A percentile compares a stretch with the other conserved stretches of the same genome.
phyloP scores from a whole-genome alignment of 1,140 invertebrate genomes.

The Trissolcus basalis region DNA sequence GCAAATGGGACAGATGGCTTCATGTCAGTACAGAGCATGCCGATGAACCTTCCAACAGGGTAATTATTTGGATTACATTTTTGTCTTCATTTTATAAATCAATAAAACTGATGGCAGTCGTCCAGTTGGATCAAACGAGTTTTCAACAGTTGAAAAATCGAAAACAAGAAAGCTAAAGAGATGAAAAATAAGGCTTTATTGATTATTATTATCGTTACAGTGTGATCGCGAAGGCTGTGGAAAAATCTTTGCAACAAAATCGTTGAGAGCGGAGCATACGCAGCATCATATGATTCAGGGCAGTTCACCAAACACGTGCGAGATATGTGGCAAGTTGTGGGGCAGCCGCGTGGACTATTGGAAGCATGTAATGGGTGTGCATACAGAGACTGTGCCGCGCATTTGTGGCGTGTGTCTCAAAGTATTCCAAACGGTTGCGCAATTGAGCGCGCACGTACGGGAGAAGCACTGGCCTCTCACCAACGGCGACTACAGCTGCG shows the following conservation, averaged over 20 bases:
- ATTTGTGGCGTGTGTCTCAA: conserved; percentile 78
- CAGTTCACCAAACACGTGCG: conserved; percentile 73
- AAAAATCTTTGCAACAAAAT: conserved; percentile 76
- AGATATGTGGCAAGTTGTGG: conserved; percentile 78
- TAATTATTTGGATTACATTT: conserved; percentile 51
- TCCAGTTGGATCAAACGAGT: too few species aligned
- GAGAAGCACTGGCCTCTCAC: conserved; percentile 75
- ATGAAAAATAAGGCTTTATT: too few species aligned
- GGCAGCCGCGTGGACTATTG: conserved; percentile 78
- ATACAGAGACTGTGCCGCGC: conserved; percentile 76
- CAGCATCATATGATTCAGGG: conserved; percentile 76
- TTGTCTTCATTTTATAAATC: neutral
- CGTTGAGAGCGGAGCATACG: conserved; percentile 73
- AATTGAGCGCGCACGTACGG: conserved; percentile 74
- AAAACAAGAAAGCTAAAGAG: too few species aligned
- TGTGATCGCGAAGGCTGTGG: conserved; percentile 74
- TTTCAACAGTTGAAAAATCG: too few species aligned
- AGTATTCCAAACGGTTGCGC: conserved; percentile 74
- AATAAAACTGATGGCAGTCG: too few species aligned
- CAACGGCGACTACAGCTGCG: conserved; percentile 77
- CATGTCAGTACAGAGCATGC: conserved; percentile 74
- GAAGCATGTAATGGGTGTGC: conserved; percentile 79
- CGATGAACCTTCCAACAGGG: conserved; percentile 70
- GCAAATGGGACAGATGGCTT: conserved; percentile 77
- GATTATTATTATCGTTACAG: too few species aligned